Evolutionary conservation across 2,797 vertebrate species (phyloP).

Genomic region (Mareca penelope): DNA sequence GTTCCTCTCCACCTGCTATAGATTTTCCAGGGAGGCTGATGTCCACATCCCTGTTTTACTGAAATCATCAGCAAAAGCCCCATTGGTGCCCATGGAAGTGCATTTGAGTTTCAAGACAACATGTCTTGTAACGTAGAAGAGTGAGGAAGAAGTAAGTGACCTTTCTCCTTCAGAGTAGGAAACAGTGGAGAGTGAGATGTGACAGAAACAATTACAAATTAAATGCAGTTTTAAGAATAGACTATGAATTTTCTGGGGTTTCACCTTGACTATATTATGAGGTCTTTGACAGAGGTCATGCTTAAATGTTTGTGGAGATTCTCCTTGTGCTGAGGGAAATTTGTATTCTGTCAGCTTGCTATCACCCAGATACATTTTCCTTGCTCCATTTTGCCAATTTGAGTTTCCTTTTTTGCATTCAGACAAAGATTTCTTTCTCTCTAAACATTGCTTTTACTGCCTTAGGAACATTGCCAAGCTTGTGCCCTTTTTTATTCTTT

Average conservation of each 20-base stretch:
- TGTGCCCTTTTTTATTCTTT: constrained; percentile 60
- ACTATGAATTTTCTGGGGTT: background rate
- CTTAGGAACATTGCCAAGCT: constrained; percentile 50
- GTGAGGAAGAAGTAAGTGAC: background rate
- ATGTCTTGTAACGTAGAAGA: background rate
- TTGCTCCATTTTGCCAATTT: constrained; percentile 46
- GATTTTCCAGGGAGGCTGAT: background rate
- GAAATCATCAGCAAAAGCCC: background rate
- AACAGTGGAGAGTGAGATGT: background rate
- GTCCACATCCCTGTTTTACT: background rate
- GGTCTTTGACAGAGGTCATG: background rate
- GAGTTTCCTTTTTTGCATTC: constrained; percentile 47
- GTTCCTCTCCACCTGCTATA: background rate
- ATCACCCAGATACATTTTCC: constrained; percentile 60
- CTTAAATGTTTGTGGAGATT: background rate
- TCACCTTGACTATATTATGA: background rate
- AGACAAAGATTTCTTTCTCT: constrained; percentile 65
- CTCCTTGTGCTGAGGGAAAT: background rate
- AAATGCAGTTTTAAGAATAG: background rate
- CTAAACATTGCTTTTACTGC: constrained; percentile 49
- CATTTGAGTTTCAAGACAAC: background rate
- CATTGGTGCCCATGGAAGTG: background rate
- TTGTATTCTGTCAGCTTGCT: constrained; percentile 26
- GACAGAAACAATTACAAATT: background rate
- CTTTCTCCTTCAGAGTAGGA: background rate